phyloP scores from a whole-genome alignment of 2,888 invertebrate genomes.

The Brassicogethes aeneus region DNA sequence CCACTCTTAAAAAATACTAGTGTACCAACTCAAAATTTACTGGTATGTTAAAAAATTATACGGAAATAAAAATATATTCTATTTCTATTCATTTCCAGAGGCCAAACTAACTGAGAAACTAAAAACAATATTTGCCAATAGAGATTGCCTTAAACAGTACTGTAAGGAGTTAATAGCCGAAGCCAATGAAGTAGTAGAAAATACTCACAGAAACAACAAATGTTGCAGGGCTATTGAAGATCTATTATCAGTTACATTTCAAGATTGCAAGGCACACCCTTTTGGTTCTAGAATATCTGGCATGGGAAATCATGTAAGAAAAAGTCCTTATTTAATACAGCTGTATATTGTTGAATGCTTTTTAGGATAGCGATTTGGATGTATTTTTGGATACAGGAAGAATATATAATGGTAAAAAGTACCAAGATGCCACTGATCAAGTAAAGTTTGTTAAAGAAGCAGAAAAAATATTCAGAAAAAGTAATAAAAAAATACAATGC shows the following conservation, averaged over 20 bases:
- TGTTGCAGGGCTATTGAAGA: constrained; percentile 30
- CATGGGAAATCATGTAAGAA: constrained; percentile 37
- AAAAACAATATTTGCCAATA: no score
- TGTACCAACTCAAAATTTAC: no score
- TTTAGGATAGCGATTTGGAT: constrained; percentile 47
- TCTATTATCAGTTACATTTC: constrained; percentile 24
- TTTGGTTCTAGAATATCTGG: constrained; percentile 54
- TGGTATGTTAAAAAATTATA: no score
- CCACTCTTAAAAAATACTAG: no score
- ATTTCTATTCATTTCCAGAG: no score
- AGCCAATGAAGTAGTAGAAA: constrained; percentile 24
- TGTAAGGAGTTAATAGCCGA: constrained; percentile 18
- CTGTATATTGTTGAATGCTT: no score
- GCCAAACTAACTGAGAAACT: no score
- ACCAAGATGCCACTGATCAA: constrained; percentile 35
- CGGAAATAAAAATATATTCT: no score
- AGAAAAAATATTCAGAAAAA: constrained; percentile 19
- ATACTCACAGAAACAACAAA: constrained; percentile 17
- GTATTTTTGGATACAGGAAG: constrained; percentile 44
- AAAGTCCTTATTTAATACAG: not conserved
- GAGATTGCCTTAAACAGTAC: no score
- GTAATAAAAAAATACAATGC: constrained; percentile 32
- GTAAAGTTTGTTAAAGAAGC: constrained; percentile 29
- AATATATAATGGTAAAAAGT: constrained; percentile 31
- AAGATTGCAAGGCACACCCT: constrained; percentile 41